Base-by-base conservation (phyloP, 1,140 invertebrate genomes). In the Eupristina koningsbergeri region DNA sequence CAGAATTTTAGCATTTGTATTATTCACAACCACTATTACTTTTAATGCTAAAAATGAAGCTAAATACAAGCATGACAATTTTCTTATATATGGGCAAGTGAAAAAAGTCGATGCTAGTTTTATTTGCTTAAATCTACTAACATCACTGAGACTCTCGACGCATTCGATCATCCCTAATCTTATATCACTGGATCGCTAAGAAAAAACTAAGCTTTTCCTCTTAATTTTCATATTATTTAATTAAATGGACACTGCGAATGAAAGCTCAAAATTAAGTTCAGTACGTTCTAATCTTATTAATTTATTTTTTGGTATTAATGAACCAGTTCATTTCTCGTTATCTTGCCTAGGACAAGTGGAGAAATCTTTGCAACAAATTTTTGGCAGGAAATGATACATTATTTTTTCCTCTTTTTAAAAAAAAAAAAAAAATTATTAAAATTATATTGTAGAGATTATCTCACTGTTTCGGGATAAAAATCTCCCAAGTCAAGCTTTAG, bases 251-350 rank as follows among this genome's bases (percentile, higher is more conserved):
- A 84, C 67, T 41, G 63, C 50, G 69, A 80, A 73, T 73, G 50
- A 83, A 83, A 83, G 75, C 77, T 84, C 77, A 74, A 80, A n/a
- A 80, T 80, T 64, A 84, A 80, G 41, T 64, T 84, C n/a, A 80
- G 61, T 74, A 74, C 22, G 31, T 26, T 64, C 50, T 80, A 74
- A 22, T n/a, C 69, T 84, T 75, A 84, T 53, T 45, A 77, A 81
- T 80, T 74, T 80, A 84, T 81, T 84, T 81, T 84, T 81, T 84
- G 83, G 61, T 80, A 81, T 76, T 80, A 75, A 83, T 58, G 69
- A 80, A 80, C 53, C 83, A 80, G 69, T 74, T 80, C 58, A 67
- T 29, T 84, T 79, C 34, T 78, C 45, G 41, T 36, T 83, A 83
- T 13, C 50, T 50, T 80, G 80, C 61, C 31, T 79, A 80, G 83